Evolutionary conservation across 53 echinoderm and acorn worm genomes (phyloP).

Genomic region (Glandiceps talaboti): DNA sequence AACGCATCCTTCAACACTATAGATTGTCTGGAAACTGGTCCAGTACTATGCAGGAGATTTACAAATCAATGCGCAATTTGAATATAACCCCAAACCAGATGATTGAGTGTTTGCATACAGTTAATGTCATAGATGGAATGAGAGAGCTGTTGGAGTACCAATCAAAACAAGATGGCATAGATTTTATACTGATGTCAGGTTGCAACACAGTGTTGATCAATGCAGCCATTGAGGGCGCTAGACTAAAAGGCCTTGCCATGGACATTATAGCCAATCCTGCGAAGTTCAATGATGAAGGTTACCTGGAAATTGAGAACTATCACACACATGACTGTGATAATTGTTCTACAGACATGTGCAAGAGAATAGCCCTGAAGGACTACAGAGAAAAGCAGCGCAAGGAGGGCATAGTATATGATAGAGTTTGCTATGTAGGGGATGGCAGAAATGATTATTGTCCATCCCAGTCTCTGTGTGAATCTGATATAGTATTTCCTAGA

Average conservation of each 20-base stretch:
- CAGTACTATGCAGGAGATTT: slow-evolving; percentile 55
- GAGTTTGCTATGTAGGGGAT: slow-evolving; percentile 66
- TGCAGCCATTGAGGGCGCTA: slow-evolving; percentile 25
- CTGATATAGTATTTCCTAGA: slow-evolving; percentile 73
- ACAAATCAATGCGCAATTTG: slow-evolving; percentile 36
- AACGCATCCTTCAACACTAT: slow-evolving; percentile 30
- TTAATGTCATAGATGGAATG: slow-evolving; percentile 59
- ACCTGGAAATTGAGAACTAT: slow-evolving; percentile 41
- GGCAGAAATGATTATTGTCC: slow-evolving; percentile 88
- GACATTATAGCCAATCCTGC: slow-evolving; percentile 81
- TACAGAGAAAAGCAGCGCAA: slow-evolving; percentile 22
- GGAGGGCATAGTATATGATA: slow-evolving; percentile 34
- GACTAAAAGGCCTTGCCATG: slow-evolving; percentile 15
- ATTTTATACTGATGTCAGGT: slow-evolving; percentile 66
- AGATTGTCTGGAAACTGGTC: slow-evolving; percentile 54
- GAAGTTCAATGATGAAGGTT: slow-evolving; percentile 42
- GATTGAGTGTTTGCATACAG: slow-evolving; percentile 25
- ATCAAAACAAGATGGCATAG: slow-evolving; percentile 18
- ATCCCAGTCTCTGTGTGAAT: slow-evolving; percentile 32
- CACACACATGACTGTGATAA: slow-evolving; percentile 57
- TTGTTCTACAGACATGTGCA: slow-evolving; percentile 81
- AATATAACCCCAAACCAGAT: slow-evolving; percentile 29
- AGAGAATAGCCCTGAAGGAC: slow-evolving; percentile 35
- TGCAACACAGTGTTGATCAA: slow-evolving; percentile 76
- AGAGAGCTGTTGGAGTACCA: slow-evolving; percentile 49